phyloP scores from a whole-genome alignment of 1,140 invertebrate species.

The Pantala flavescens region DNA sequence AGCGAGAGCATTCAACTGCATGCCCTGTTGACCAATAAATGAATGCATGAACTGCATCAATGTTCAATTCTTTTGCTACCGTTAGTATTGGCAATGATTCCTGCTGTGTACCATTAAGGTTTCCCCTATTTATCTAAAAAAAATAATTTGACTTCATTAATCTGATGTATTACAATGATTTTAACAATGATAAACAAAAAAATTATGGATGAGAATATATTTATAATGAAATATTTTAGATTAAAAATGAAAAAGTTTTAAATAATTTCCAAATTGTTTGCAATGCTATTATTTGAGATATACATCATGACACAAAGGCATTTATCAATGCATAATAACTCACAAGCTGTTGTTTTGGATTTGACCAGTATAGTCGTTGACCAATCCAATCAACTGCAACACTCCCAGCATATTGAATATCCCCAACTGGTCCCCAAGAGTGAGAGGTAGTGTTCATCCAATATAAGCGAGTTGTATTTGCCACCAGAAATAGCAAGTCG shows the following conservation, averaged over 20 bases:
- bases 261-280: too few relatives aligned
- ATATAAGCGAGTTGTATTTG: slow-evolving; percentile 58
- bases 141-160: slow-evolving; percentile 12
- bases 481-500: slow-evolving; percentile 59
- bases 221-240: slow-evolving; percentile 11
- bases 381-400: slow-evolving; percentile 83
- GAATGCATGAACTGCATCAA: slow-evolving; percentile 69
- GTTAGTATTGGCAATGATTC: slow-evolving; percentile 68
- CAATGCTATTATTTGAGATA: too few relatives aligned
- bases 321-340: slow-evolving; percentile 25
- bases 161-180: not conserved
- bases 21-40: slow-evolving; percentile 82
- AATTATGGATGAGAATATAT: too few relatives aligned
- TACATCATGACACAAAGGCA: not conserved
- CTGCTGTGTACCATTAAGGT: slow-evolving; percentile 52
- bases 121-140: slow-evolving; percentile 51
- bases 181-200: slow-evolving; percentile 21
- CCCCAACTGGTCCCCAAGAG: slow-evolving; percentile 41
- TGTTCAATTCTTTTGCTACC: slow-evolving; percentile 63
- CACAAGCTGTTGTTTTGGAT: slow-evolving; percentile 68
- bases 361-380: slow-evolving; percentile 80
- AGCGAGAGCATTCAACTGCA: slow-evolving; percentile 61
- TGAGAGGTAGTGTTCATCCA: slow-evolving; percentile 56
- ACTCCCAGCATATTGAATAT: slow-evolving; percentile 59
- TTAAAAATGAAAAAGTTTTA: too few relatives aligned